phyloP scores from a whole-genome alignment of 2,113 vertebrate species.

The Mola mola region DNA sequence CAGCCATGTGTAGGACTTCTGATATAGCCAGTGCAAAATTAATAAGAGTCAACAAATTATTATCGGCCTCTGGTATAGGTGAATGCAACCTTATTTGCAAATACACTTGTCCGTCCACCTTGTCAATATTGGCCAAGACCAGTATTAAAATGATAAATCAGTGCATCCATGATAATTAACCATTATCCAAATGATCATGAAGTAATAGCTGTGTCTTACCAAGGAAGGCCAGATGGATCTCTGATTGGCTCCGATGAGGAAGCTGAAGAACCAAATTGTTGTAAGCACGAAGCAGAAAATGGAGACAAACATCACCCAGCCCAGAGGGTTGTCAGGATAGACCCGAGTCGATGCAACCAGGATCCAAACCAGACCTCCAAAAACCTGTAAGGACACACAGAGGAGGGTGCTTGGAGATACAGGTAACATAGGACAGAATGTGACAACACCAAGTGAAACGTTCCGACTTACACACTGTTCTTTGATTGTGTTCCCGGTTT shows the following conservation, averaged over 20 bases:
- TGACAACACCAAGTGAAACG: no score
- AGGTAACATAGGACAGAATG: no score
- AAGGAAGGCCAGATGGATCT: conserved; percentile 79
- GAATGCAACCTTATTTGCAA: no score
- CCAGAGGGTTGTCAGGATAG: conserved; percentile 35
- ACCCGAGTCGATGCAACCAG: conserved; percentile 81
- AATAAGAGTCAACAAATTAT: no score
- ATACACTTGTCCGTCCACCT: no score
- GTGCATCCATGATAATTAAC: no score
- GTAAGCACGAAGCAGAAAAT: conserved; percentile 86
- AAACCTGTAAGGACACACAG: conserved; percentile 73
- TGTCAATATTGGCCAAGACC: neutral
- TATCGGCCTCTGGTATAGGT: no score
- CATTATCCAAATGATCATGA: neutral
- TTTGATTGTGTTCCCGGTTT: no score
- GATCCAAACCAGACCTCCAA: conserved; percentile 87
- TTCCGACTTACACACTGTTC: no score
- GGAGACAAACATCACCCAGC: conserved; percentile 89
- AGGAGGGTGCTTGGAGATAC: neutral
- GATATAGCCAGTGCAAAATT: no score
- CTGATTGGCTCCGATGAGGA: conserved; percentile 78
- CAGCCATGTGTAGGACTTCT: no score
- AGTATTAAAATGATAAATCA: no score
- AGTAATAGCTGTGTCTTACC: conserved; percentile 71
- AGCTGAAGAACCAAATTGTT: conserved; percentile 79